Evolutionary conservation across 1,140 invertebrate genomes (phyloP).

Genomic region (Aricia agestis): DNA sequence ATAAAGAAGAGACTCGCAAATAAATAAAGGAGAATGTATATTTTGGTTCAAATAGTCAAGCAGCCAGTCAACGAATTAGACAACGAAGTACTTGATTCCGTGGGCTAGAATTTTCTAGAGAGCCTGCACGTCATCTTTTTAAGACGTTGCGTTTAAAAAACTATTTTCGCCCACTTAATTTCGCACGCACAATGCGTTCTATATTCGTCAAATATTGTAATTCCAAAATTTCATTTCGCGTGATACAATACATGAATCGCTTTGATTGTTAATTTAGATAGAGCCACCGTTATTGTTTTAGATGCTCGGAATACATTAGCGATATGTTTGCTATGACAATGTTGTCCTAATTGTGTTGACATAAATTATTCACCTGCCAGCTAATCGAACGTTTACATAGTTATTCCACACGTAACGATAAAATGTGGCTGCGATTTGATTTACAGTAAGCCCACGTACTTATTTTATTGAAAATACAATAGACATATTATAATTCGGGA

Average conservation of each 20-base stretch:
- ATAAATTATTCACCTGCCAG: conserved; percentile 10
- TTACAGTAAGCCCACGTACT: background rate
- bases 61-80: too few species aligned
- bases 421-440: background rate
- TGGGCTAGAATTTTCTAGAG: too few species aligned
- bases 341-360: conserved; percentile 15
- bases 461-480: background rate
- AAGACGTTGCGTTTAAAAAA: too few species aligned
- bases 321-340: conserved; percentile 12
- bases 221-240: background rate
- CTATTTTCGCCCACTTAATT: too few species aligned
- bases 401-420: background rate
- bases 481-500: too few species aligned
- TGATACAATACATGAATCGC: background rate
- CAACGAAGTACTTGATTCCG: too few species aligned
- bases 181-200: too few species aligned
- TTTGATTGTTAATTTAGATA: conserved; percentile 11
- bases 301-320: conserved; percentile 19
- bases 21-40: too few species aligned
- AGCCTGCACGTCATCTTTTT: too few species aligned
- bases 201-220: background rate
- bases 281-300: conserved; percentile 18
- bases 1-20: too few species aligned
- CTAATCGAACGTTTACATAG: conserved; percentile 12
- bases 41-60: too few species aligned